Evolutionary conservation across 2,113 vertebrate genomes (phyloP).

Genomic region (Fregetta grallaria): DNA sequence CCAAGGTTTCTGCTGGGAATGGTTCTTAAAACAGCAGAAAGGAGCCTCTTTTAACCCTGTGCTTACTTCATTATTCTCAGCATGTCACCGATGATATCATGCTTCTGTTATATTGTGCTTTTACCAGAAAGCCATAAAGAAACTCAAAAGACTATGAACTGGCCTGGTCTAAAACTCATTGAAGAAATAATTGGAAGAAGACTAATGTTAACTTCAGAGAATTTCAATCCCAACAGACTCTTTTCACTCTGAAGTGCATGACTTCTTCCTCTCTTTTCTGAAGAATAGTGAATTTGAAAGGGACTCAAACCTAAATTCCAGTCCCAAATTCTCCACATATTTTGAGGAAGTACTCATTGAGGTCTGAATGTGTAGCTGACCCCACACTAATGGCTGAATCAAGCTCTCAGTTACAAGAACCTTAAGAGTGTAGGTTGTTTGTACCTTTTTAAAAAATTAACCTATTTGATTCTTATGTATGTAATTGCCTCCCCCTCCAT

Average conservation of each 20-base stretch:
- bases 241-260: neutral
- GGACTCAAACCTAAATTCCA: neutral
- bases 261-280: neutral
- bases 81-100: fast-evolving
- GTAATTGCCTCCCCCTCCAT: neutral
- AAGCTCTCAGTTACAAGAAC: neutral
- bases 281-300: neutral
- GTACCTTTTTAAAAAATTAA: neutral
- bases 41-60: neutral
- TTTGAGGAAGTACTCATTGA: neutral
- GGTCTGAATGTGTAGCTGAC: neutral
- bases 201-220: neutral
- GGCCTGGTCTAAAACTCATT: neutral
- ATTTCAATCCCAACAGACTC: neutral
- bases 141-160: neutral
- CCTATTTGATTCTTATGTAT: neutral
- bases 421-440: neutral
- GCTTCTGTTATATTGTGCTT: neutral
- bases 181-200: neutral
- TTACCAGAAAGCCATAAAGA: neutral
- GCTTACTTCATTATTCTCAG: neutral
- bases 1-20: neutral
- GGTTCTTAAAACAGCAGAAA: neutral
- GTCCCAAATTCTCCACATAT: neutral
- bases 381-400: neutral